Conservation (phyloP, 2,888 invertebrate species). For the Morpho deidamia region DNA sequence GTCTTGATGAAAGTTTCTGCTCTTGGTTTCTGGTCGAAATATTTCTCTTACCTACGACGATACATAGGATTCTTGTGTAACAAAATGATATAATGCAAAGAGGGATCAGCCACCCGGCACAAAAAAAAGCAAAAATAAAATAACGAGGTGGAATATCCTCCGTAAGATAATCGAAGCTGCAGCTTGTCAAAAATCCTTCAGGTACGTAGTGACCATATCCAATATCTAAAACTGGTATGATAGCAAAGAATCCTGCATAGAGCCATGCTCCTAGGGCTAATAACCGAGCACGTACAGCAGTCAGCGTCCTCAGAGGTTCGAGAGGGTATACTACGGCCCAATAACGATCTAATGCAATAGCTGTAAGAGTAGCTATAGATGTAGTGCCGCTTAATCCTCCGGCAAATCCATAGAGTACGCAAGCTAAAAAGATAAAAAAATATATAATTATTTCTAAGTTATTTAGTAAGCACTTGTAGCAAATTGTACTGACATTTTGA, state of each 20-base stretch:
- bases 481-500: no score
- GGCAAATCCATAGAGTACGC: slow-evolving; percentile 87
- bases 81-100: slow-evolving; percentile 84
- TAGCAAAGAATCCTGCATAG: slow-evolving; percentile 83
- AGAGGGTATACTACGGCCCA: slow-evolving; percentile 89
- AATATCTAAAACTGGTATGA: slow-evolving; percentile 83
- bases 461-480: no score
- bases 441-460: background rate
- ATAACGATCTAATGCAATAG: slow-evolving; percentile 89
- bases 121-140: slow-evolving; percentile 86
- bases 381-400: slow-evolving; percentile 89
- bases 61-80: slow-evolving; percentile 83
- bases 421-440: slow-evolving; percentile 74
- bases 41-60: slow-evolving; percentile 76
- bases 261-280: slow-evolving; percentile 84
- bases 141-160: slow-evolving; percentile 77
- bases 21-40: slow-evolving; percentile 65
- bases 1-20: slow-evolving; percentile 71
- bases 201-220: slow-evolving; percentile 88
- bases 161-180: slow-evolving; percentile 91
- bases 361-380: slow-evolving; percentile 88
- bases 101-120: slow-evolving; percentile 87
- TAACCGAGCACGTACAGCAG: slow-evolving; percentile 78
- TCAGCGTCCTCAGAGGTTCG: slow-evolving; percentile 81
- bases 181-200: slow-evolving; percentile 90